phyloP scores from a whole-genome alignment of 1,140 invertebrate species.

The Drosophila bifasciata region DNA sequence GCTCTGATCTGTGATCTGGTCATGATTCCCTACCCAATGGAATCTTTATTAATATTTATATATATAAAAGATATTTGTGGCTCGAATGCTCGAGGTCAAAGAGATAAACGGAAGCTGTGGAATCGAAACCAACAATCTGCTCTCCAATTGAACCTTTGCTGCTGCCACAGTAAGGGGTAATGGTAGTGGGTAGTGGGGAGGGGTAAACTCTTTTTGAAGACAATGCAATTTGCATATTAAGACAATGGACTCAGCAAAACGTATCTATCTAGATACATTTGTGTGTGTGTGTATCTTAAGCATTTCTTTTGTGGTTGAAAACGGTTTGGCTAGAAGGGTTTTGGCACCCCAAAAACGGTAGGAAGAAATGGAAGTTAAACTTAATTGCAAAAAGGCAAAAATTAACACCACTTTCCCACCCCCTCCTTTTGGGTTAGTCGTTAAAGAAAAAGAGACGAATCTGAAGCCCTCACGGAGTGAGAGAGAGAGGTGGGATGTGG shows the following conservation, averaged over 20 bases:
- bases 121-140: constrained; percentile 22
- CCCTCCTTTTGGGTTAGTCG: constrained; percentile 13
- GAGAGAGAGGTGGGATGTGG: too few species aligned
- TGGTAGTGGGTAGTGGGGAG: too few species aligned
- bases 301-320: constrained; percentile 21
- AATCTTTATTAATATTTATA: constrained; percentile 71
- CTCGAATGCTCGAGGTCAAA: constrained; percentile 64
- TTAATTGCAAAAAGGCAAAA: constrained; percentile 62
- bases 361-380: too few species aligned
- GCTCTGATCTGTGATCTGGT: constrained; percentile 40
- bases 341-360: background rate
- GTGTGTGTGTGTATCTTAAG: constrained; percentile 10
- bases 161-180: too few species aligned
- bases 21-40: constrained; percentile 52
- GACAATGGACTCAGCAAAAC: constrained; percentile 52
- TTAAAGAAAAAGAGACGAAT: constrained; percentile 20
- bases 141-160: constrained; percentile 39
- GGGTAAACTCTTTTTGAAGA: constrained; percentile 9
- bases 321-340: constrained; percentile 11
- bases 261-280: background rate
- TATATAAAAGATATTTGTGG: constrained; percentile 26
- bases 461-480: background rate
- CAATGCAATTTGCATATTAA: constrained; percentile 78
- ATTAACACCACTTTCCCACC: constrained; percentile 52
- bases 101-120: constrained; percentile 50